Base-by-base conservation (phyloP, 2,113 vertebrate species). In the Phrynocephalus versicolor region DNA sequence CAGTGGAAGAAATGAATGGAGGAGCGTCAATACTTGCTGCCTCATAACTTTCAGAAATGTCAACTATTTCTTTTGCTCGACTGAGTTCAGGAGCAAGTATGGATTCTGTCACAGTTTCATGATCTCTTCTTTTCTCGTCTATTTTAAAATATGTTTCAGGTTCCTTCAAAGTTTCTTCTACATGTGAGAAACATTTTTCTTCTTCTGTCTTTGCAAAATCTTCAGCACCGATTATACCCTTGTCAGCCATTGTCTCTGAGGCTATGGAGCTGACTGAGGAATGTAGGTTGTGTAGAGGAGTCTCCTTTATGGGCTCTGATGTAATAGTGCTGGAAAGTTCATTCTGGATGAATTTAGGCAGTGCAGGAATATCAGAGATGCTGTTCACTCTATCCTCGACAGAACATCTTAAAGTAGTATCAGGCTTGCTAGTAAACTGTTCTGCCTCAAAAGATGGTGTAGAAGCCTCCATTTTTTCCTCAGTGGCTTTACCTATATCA, bases 21-120 rank as follows among this genome's bases (percentile, higher is more conserved):
- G 98, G 97, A 33, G 97, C 97, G 91, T 98, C 95, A 94, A 99
- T 98, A 94, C 99, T 99, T 79, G 98, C 92, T 94, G 98, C 99
- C 93, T 99, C 97, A 92, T 97, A 98, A 62, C 98, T 98, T 90
- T 99, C 98, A 62, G 98, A 98, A 2, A 98, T 96, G 93, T 96
- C 97, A 86, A 98, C 98, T 79, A 97, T 89, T 88, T 97, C 97
- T 94, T 97, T 98, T 91, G 98, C 97, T 87, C 97, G 97, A 90
- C 93, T 85, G 35, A 90, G 88, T 51, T 91, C 95, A 69, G 30
- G 41, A 67, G 81, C 85, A 87, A 39, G 8, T 39, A 87, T 92
- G 13, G 64, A 87, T 25, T 92, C 91, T 90, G 77, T 88, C 73
- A 84, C 1, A 5, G 81, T 86, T 0, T 0, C 27, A 33, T 15